A percentile compares a stretch with the other conserved stretches of the same genome.
Evolutionary conservation across 2,797 vertebrate genomes (phyloP).

Genomic region (Alosa sapidissima): DNA sequence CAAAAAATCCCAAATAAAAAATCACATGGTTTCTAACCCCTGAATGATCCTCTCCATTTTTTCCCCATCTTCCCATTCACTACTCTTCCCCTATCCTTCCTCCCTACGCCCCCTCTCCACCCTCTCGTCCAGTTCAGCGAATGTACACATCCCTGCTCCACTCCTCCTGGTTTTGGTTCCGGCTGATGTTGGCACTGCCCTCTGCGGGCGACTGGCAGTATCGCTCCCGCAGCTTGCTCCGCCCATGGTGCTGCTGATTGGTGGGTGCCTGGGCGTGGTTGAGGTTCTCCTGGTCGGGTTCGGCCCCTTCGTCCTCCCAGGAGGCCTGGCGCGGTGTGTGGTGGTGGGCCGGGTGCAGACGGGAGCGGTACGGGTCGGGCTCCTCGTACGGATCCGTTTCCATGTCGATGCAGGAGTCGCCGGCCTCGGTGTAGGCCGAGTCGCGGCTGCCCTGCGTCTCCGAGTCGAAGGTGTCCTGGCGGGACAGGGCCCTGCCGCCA

Average conservation of each 20-base stretch:
- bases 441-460: slow-evolving; percentile 91
- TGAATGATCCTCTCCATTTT: slow-evolving; percentile 21
- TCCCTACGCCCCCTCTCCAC: slow-evolving; percentile 39
- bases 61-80: slow-evolving; percentile 9
- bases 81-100: slow-evolving; percentile 24
- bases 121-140: slow-evolving; percentile 60
- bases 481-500: slow-evolving; percentile 79
- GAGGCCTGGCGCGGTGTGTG: slow-evolving; percentile 79
- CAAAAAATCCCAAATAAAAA: neutral
- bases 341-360: slow-evolving; percentile 66
- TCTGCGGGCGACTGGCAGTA: slow-evolving; percentile 81
- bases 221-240: slow-evolving; percentile 82
- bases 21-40: slow-evolving; percentile 7
- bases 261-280: slow-evolving; percentile 73
- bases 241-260: slow-evolving; percentile 72
- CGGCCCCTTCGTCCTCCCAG: slow-evolving; percentile 84
- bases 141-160: slow-evolving; percentile 83
- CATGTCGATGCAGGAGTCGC: slow-evolving; percentile 92
- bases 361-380: slow-evolving; percentile 79
- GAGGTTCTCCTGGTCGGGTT: slow-evolving; percentile 84
- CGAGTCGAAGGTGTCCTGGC: slow-evolving; percentile 93
- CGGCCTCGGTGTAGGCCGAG: slow-evolving; percentile 90
- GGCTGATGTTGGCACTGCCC: slow-evolving; percentile 72
- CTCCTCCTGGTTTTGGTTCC: slow-evolving; percentile 82
- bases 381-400: slow-evolving; percentile 94